phyloP scores from a whole-genome alignment of 2,113 vertebrate genomes.

The Phycodurus eques region DNA sequence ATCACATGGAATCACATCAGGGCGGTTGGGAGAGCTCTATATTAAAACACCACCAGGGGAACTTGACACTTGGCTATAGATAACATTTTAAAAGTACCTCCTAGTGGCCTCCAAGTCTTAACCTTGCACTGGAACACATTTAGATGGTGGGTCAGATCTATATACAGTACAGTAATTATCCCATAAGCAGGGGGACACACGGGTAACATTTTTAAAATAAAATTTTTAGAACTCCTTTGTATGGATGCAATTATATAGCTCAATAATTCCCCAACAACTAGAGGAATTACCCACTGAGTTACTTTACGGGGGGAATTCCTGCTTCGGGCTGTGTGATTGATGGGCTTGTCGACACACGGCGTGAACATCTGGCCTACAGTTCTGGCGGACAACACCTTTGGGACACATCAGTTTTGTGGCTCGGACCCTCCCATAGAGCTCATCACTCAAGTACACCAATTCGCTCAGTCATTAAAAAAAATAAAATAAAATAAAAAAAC shows the following conservation, averaged over 20 bases:
- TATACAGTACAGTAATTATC: background rate
- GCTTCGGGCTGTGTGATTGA: constrained; percentile 18
- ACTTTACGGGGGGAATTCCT: background rate
- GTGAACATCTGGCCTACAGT: constrained; percentile 50
- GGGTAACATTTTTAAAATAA: background rate
- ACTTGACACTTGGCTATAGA: constrained; percentile 36
- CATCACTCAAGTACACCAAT: constrained; percentile 18
- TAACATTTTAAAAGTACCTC: constrained; percentile 13
- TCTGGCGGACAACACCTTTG: constrained; percentile 35
- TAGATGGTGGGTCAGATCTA: constrained; percentile 8
- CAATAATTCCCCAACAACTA: background rate
- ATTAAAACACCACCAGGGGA: constrained; percentile 45
- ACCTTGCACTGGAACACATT: constrained; percentile 8
- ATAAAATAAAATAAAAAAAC: constrained; percentile 3
- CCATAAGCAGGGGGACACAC: background rate
- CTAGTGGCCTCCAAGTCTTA: constrained; percentile 18
- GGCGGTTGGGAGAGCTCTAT: constrained; percentile 33
- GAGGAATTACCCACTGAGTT: background rate
- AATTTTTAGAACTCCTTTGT: background rate
- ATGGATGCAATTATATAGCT: background rate
- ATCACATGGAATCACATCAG: background rate
- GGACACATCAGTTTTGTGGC: constrained; percentile 5
- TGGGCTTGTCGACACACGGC: constrained; percentile 7
- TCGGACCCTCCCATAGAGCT: constrained; percentile 26
- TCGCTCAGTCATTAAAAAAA: constrained; percentile 31